These are phyloP conservation scores for Eufriesea mexicana DNA, from an alignment of 1,140 invertebrate species.

Conservation along the genomic window DNA sequence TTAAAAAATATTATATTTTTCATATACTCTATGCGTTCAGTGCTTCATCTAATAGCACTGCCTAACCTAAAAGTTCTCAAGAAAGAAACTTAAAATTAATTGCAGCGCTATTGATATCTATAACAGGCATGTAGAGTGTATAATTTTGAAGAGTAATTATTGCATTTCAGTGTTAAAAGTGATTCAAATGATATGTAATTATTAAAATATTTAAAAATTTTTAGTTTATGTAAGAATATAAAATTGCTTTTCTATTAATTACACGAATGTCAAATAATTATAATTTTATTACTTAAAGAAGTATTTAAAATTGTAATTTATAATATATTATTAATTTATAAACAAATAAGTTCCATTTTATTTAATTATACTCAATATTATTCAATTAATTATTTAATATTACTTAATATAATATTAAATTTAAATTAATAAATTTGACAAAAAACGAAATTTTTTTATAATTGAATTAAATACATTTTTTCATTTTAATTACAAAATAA, in stretches of 20 bases:
- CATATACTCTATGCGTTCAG: not conserved
- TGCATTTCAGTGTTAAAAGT: not conserved
- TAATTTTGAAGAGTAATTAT: not conserved
- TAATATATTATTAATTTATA: not conserved
- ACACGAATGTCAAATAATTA: not conserved
- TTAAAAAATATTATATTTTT: not conserved
- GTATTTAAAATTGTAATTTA: not conserved
- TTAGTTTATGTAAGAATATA: not conserved
- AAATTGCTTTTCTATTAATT: not conserved
- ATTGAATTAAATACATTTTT: not conserved
- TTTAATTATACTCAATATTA: no score
- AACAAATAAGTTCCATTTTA: not conserved
- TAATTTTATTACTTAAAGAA: not conserved
- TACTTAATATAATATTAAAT: not conserved
- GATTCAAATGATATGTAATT: not conserved
- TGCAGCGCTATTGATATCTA: not conserved
- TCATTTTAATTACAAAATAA: not conserved
- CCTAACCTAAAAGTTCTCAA: conserved; percentile 7
- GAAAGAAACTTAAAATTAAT: not conserved
- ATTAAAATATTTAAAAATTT: not conserved
- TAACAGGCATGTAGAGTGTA: not conserved
- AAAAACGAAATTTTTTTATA: not conserved
- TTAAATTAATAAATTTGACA: not conserved
- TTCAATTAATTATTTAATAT: no score
- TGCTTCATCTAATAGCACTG: no score